Evolutionary conservation across 2,888 invertebrate genomes (phyloP).

Genomic region (Oconnorella tubifera): DNA sequence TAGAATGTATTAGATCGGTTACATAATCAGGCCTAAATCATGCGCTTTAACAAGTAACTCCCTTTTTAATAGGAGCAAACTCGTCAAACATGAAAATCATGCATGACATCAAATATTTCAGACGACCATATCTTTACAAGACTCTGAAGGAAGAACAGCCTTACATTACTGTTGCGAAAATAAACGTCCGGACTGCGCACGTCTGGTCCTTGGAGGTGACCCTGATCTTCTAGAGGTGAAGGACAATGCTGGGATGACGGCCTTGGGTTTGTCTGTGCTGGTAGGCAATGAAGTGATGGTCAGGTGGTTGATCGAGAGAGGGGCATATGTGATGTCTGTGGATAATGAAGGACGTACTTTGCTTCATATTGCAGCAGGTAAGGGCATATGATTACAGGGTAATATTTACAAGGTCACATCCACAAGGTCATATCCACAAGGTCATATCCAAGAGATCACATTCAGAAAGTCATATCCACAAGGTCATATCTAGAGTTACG

Average conservation of each 20-base stretch:
- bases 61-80: too few species aligned
- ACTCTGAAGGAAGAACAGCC: conserved; percentile 12
- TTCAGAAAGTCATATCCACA: too few species aligned
- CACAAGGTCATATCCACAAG: too few species aligned
- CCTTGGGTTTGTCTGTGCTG: conserved; percentile 83
- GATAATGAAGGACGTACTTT: conserved; percentile 93
- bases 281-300: conserved; percentile 57
- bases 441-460: too few species aligned
- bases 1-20: too few species aligned
- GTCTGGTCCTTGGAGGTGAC: conserved; percentile 13
- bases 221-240: conserved; percentile 15
- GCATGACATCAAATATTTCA: too few species aligned
- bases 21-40: too few species aligned
- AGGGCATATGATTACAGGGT: too few species aligned
- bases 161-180: conserved; percentile 19
- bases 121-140: neutral
- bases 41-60: too few species aligned
- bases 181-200: conserved; percentile 11
- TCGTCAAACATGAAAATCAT: too few species aligned
- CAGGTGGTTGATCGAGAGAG: conserved; percentile 78
- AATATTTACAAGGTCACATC: too few species aligned
- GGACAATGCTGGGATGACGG: conserved; percentile 57
- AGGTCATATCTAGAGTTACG: too few species aligned
- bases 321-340: conserved; percentile 82
- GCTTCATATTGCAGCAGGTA: conserved; percentile 97